These are phyloP conservation scores for Aradophagus sp. DNA, from an alignment of 1,140 invertebrate species.

Conservation along the genomic window DNA sequence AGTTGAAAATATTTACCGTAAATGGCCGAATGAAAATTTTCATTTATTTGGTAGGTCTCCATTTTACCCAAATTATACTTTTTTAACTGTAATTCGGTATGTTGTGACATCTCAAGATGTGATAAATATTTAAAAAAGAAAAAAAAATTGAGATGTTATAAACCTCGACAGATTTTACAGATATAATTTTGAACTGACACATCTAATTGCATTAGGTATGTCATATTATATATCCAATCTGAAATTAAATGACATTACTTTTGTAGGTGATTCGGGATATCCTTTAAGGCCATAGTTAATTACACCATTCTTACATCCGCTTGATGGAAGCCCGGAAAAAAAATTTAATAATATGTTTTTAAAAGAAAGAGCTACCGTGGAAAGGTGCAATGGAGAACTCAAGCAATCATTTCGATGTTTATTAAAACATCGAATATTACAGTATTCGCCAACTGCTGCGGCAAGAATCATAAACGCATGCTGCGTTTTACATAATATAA, in stretches of 20 bases:
- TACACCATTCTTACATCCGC: not conserved
- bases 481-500: no score
- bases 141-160: not conserved
- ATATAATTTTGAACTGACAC: no score
- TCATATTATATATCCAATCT: no score
- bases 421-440: slow-evolving; percentile 7
- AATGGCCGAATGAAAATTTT: slow-evolving; percentile 7
- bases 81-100: no score
- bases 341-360: not conserved
- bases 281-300: slow-evolving; percentile 7
- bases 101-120: slow-evolving; percentile 1
- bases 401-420: slow-evolving; percentile 8
- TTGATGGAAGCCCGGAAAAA: slow-evolving; percentile 3
- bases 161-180: no score
- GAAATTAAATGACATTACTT: not conserved
- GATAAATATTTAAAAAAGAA: not conserved
- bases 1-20: not conserved
- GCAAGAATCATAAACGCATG: slow-evolving; percentile 7
- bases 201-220: no score
- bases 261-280: slow-evolving; percentile 13
- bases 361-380: not conserved
- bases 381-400: slow-evolving; percentile 7
- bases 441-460: slow-evolving; percentile 2
- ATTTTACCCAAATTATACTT: no score
- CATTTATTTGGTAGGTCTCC: slow-evolving; percentile 4